A percentile compares a stretch with the other conserved stretches of the same genome.
Conservation (phyloP, 2,113 vertebrate genomes). For the Mesoclemmys tuberculata region DNA sequence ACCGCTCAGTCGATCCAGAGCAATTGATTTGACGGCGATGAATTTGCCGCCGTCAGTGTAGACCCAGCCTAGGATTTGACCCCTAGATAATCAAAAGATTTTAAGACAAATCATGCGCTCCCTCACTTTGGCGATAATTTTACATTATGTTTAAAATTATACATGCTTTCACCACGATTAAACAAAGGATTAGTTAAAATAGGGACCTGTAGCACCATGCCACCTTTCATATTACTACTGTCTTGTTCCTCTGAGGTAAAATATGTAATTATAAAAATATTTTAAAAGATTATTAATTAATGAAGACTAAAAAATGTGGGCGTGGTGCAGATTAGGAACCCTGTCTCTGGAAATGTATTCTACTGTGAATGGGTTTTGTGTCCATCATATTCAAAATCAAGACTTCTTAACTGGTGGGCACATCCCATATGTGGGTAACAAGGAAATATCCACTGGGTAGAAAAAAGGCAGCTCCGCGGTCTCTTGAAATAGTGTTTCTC, state of each 20-base stretch:
- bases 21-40: too few species aligned
- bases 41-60: too few species aligned
- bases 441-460: not conserved
- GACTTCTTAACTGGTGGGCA: not conserved
- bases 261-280: not conserved
- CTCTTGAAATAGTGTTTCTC: not conserved
- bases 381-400: not conserved
- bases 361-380: slow-evolving; percentile 21
- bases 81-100: slow-evolving; percentile 37
- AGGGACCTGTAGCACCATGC: not conserved
- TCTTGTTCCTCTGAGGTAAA: not conserved
- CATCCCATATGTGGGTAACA: not conserved
- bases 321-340: not conserved
- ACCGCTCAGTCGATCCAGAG: too few species aligned
- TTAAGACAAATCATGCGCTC: not conserved
- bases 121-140: not conserved
- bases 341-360: not conserved
- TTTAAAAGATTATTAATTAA: not conserved
- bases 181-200: not conserved
- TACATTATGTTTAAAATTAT: not conserved
- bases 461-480: not conserved
- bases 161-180: not conserved
- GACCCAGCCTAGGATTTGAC: too few species aligned
- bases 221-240: not conserved
- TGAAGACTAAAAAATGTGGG: not conserved